Evolutionary conservation across 2,797 vertebrate genomes (phyloP), one percentile per base, ranked within the genome.

Genomic region (Oryzias sinensis): DNA sequence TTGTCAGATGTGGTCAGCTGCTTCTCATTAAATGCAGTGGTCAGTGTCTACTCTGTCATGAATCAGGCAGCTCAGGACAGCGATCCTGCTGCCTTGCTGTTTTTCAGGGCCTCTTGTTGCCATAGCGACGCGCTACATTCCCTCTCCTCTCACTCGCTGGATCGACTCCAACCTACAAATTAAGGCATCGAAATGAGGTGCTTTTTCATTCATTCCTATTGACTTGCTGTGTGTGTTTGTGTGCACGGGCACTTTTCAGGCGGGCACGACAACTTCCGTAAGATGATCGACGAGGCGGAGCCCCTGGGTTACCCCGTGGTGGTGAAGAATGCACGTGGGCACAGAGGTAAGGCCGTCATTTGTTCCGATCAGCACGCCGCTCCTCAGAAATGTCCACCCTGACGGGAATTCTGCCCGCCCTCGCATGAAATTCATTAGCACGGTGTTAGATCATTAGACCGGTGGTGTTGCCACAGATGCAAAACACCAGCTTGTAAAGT

Each of bases 251-350:
- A 14, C 4, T 87, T 79, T 62, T 52, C 82, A 96, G 95, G 95
- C 70, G 95, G 95, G 48, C 95, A 96, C 2, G 95, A 96, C 73
- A 95, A 96, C 85, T 96, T 96, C 79, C 92, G 93, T 52, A 96
- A 96, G 85, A 95, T 96, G 93, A 96, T 96, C 45, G 93, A 95
- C 49, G 94, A 96, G 82, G 94, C 94, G 0, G 95, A 96, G 77
- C 94, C 95, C 0, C 88, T 96, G 61, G 95, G 95, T 58, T 96
- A 95, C 85, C 95, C 95, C 0, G 93, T 96, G 20, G 95, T 96
- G 84, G 94, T 96, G 87, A 96, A 96, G 91, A 96, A 95, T 17
- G 94, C 95, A 33, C 93, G 95, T 41, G 95, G 95, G 67, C 94
- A 96, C 84, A 89, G 93, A 92, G 95, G 95, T 96, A 80, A 89